Evolutionary conservation across 2,113 vertebrate species (phyloP), one percentile per base, ranked within the genome.

Genomic region (Phaethon lepturus): DNA sequence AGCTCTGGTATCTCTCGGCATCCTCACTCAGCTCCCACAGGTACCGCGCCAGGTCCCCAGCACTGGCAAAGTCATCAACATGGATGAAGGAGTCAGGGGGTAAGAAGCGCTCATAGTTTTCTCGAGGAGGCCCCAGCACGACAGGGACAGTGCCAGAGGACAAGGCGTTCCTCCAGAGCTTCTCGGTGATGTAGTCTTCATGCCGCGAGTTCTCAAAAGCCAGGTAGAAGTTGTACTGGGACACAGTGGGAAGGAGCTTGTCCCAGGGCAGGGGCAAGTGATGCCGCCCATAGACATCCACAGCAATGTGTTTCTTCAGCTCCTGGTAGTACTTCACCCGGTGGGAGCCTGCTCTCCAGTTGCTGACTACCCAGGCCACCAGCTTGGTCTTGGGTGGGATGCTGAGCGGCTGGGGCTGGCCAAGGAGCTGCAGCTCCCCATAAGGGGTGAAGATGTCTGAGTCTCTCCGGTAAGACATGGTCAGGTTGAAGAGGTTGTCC

Each of bases 121-220:
- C 23, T 35, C 98, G 88, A 17, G 97, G 82, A 13, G 99, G 98
- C 2, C 99, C 98, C 6, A 98, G 83, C 14, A 99, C 98, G 2
- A 98, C 96, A 0, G 98, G 98, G 35, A 98, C 67, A 0, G 95
- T 86, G 47, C 98, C 90, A 2, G 98, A 92, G 28, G 75, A 72
- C 82, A 98, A 75, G 5, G 98, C 97, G 0, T 99, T 99, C 50
- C 28, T 49, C 98, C 98, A 99, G 19, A 98, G 93, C 92, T 99
- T 99, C 97, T 99, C 98, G 0, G 97, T 98, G 93, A 99, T 98
- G 93, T 98, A 99, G 88, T 98, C 98, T 5, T 66, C 95, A 3
- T 98, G 96, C 73, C 75, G 29, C 0, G 98, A 98, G 96, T 99
- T 99, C 97, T 99, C 98, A 3, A 99, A 99, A 10, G 99, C 98